Percentiles rank a stretch among this genome's conserved stretches.
Conservation (phyloP, 2,113 vertebrate genomes). For the Hypomesus transpacificus region DNA sequence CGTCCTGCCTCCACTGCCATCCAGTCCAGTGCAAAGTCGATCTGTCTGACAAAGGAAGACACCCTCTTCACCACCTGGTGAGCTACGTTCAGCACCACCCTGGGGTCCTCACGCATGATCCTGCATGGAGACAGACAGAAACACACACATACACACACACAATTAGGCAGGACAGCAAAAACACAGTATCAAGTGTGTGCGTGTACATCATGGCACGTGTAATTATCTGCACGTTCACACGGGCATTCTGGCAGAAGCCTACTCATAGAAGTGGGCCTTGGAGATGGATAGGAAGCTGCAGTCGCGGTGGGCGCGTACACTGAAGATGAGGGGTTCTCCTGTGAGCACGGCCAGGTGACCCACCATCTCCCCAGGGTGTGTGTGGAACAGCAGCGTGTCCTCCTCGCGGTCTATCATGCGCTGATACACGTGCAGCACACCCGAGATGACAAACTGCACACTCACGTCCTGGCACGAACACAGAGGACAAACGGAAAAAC, state of each 20-base stretch:
- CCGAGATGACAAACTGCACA: slow-evolving; percentile 88
- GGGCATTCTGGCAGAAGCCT: slow-evolving; percentile 37
- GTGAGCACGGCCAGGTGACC: slow-evolving; percentile 93
- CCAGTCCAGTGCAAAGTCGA: slow-evolving; percentile 96
- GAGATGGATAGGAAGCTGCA: slow-evolving; percentile 90
- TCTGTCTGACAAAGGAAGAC: slow-evolving; percentile 89
- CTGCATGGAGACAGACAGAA: slow-evolving; percentile 56
- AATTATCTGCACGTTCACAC: neutral
- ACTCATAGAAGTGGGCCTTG: slow-evolving; percentile 96
- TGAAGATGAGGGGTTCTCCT: slow-evolving; percentile 92
- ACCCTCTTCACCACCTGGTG: slow-evolving; percentile 87
- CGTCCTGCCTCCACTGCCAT: slow-evolving; percentile 93
- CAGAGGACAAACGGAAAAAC: too few relatives aligned
- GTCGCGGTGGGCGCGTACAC: slow-evolving; percentile 84
- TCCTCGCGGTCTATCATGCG: slow-evolving; percentile 85
- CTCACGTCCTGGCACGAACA: slow-evolving; percentile 77
- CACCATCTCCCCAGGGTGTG: slow-evolving; percentile 89
- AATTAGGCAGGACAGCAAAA: neutral
- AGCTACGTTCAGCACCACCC: slow-evolving; percentile 83
- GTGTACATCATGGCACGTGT: neutral
- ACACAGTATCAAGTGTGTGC: neutral
- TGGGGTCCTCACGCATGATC: slow-evolving; percentile 89
- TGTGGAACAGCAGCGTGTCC: slow-evolving; percentile 86
- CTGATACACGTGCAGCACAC: slow-evolving; percentile 88
- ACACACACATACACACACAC: slow-evolving; percentile 2